Percentiles rank a stretch among this genome's conserved stretches.
Evolutionary conservation across 2,113 vertebrate species (phyloP).

Genomic region (Tragelaphus scriptus): DNA sequence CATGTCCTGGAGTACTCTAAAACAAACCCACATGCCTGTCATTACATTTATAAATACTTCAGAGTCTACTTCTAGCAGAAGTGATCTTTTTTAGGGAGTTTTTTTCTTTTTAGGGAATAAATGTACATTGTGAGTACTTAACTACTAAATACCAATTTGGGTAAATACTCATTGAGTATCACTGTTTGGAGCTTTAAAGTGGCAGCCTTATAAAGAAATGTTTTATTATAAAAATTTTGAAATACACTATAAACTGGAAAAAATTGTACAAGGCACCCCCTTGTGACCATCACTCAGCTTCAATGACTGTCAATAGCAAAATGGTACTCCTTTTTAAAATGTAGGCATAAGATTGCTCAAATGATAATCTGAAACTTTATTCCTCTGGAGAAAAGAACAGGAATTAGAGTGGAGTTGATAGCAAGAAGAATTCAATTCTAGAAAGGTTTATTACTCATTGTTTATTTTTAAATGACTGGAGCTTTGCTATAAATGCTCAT

Average conservation of each 20-base stretch:
- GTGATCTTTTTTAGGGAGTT: not conserved
- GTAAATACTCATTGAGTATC: not conserved
- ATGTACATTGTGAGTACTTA: not conserved
- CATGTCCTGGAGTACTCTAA: not conserved
- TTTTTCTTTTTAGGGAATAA: not conserved
- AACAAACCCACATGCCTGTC: not conserved
- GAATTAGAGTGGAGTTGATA: not conserved
- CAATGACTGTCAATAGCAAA: not conserved
- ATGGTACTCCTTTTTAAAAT: not conserved
- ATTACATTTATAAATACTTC: not conserved
- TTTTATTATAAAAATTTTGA: not conserved
- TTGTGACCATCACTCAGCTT: not conserved
- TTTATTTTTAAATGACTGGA: not conserved
- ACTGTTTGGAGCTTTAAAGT: not conserved
- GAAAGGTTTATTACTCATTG: not conserved
- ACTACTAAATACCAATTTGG: not conserved
- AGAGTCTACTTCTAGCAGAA: not conserved
- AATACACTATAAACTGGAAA: not conserved
- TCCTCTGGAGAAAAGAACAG: not conserved
- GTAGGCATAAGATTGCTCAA: not conserved
- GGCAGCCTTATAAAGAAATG: not conserved
- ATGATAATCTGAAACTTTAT: not conserved
- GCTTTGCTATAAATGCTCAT: not conserved
- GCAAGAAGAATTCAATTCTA: not conserved
- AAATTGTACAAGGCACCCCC: not conserved